These are phyloP conservation scores for Lampris incognitus DNA, from an alignment of 2,113 vertebrate genomes.

Conservation along the genomic window DNA sequence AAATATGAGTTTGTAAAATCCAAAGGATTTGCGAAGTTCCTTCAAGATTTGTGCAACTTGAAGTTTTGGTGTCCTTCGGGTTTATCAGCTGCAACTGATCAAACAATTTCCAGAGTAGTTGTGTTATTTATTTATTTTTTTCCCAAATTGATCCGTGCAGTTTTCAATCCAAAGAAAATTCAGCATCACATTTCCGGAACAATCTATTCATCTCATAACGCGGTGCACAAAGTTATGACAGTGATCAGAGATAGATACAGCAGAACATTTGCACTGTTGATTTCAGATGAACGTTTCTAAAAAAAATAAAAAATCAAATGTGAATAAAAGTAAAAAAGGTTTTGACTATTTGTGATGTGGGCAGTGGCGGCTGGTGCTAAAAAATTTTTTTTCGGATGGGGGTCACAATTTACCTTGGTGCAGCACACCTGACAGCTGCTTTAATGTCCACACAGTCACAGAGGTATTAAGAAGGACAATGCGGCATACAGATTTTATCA, in stretches of 20 bases:
- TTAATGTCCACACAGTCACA: no score
- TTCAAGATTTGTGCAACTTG: conserved; percentile 11
- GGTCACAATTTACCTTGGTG: no score
- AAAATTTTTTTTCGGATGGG: no score
- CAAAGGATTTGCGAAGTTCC: conserved; percentile 14
- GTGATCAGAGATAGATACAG: conserved; percentile 28
- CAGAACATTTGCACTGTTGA: conserved; percentile 58
- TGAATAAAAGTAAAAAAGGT: background rate
- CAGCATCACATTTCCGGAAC: conserved; percentile 31
- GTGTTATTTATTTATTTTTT: background rate
- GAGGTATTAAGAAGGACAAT: no score
- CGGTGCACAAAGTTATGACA: conserved; percentile 21
- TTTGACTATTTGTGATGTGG: conserved; percentile 9
- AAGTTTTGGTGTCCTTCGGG: conserved; percentile 18
- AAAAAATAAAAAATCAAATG: background rate
- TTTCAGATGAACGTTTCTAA: conserved; percentile 59
- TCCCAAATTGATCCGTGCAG: conserved; percentile 60
- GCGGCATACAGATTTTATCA: no score
- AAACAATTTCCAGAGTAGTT: background rate
- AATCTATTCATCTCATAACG: conserved; percentile 15
- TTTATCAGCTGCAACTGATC: conserved; percentile 7
- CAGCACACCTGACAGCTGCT: no score
- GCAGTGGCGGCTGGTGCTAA: no score
- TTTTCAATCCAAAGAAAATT: conserved; percentile 44
- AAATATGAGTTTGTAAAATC: conserved; percentile 29